Percentiles rank a stretch among this genome's conserved stretches.
phyloP scores from a whole-genome alignment of 2,113 vertebrate genomes.

The Pseudopodoces humilis region DNA sequence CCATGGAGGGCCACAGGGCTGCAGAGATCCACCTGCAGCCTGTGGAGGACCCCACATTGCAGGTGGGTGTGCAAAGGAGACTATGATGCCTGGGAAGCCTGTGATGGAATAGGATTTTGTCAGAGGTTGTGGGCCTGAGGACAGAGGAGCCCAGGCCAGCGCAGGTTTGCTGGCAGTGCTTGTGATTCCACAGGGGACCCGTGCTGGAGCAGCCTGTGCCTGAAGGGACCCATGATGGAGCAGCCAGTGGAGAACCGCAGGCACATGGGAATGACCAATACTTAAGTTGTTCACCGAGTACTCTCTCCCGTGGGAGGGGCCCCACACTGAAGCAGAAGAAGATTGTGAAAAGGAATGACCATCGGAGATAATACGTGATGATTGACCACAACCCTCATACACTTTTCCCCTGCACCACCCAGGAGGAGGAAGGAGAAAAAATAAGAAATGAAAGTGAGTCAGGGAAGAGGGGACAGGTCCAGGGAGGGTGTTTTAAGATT shows the following conservation, averaged over 20 bases:
- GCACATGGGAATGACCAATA: accelerated
- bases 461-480: accelerated
- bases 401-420: accelerated
- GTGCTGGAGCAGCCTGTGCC: accelerated
- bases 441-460: neutral
- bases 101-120: accelerated
- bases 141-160: accelerated
- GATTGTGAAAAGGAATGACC: neutral
- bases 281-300: accelerated
- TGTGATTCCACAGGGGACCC: neutral
- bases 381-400: neutral
- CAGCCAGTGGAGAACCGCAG: neutral
- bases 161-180: neutral
- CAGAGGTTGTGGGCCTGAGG: neutral
- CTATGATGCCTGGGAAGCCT: neutral
- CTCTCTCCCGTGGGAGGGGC: neutral
- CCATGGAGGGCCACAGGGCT: neutral
- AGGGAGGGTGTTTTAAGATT: neutral
- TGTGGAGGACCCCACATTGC: accelerated
- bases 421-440: accelerated
- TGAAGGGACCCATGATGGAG: neutral
- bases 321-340: neutral
- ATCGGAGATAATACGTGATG: accelerated
- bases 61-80: neutral
- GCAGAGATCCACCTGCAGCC: neutral